Percentiles rank a stretch among this genome's conserved stretches.
Evolutionary conservation across 2,888 invertebrate genomes (phyloP).

Genomic region (Lycophotia porphyrea): DNA sequence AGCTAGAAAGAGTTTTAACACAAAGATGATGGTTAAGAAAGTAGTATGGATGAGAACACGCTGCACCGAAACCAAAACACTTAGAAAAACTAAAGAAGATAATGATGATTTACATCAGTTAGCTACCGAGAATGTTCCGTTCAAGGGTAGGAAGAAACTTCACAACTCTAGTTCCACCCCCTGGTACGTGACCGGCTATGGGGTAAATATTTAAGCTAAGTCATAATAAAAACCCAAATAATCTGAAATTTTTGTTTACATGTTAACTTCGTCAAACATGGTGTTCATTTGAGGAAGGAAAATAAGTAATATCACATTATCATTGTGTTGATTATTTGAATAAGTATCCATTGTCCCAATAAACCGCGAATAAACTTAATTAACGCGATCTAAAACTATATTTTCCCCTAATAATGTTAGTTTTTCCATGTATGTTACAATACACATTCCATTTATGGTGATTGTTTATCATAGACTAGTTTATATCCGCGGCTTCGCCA

Average conservation of each 20-base stretch:
- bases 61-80: background rate
- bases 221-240: background rate
- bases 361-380: conserved; percentile 40
- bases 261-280: background rate
- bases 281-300: conserved; percentile 35
- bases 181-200: background rate
- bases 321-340: conserved; percentile 25
- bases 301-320: conserved; percentile 27
- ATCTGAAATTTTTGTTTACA: conserved; percentile 22
- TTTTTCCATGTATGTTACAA: background rate
- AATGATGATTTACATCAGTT: background rate
- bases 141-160: background rate
- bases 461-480: background rate
- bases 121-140: background rate
- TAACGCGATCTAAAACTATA: background rate
- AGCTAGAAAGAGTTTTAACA: background rate
- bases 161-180: too few species aligned
- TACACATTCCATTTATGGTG: conserved; percentile 3
- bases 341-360: conserved; percentile 19
- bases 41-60: background rate
- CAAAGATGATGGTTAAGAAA: background rate
- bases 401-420: background rate
- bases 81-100: background rate
- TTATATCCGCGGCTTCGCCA: background rate
- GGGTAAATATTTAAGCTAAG: background rate